Base-by-base conservation (phyloP, 2,113 vertebrate species). In the Entelurus aequoreus region DNA sequence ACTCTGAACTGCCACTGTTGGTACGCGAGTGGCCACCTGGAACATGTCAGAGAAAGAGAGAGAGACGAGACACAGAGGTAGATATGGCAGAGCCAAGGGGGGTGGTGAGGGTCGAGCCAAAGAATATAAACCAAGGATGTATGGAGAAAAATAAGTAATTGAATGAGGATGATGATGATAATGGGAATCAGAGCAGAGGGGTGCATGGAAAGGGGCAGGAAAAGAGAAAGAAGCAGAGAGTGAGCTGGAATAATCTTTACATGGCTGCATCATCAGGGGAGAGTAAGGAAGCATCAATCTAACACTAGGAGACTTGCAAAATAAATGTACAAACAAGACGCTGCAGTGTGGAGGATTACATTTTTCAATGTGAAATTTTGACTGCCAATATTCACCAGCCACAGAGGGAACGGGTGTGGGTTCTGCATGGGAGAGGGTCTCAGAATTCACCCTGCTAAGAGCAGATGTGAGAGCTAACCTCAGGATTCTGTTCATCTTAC, bases 1-100 rank as follows among this genome's bases (percentile, higher is more conserved):
- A 93, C 90, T 99, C 97, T 94, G 96, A 95, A 92, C 94, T 97
- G 93, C 95, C 94, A 94, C 94, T 97, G 97, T 93, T 98, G 95
- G 93, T 97, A 94, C 93, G 95, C 90, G 95, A 94, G 91, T 98
- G 95, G 93, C 94, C 95, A 98, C 94, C 95, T 98, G 88, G 89
- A 88, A 93, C 86, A 88, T 92, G 91, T 85, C 93, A 94, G 92
- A 97, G 90, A 94, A 77, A 73, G 50, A 76, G 57, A 70, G 8
- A 72, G 63, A 69, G 74, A 79, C 0, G 6, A 72, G 65, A 69
- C 72, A 79, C 0, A 82, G 75, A 84, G 57, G 79, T 72, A 74
- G 77, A 74, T 62, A 84, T 80, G 77, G 74, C 76, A 70, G 67
- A 77, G 79, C 85, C 83, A 4, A 72, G 69, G 77, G 72, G 77